Base-by-base conservation (phyloP, 2,113 vertebrate species). In the Cinclus mexicanus region DNA sequence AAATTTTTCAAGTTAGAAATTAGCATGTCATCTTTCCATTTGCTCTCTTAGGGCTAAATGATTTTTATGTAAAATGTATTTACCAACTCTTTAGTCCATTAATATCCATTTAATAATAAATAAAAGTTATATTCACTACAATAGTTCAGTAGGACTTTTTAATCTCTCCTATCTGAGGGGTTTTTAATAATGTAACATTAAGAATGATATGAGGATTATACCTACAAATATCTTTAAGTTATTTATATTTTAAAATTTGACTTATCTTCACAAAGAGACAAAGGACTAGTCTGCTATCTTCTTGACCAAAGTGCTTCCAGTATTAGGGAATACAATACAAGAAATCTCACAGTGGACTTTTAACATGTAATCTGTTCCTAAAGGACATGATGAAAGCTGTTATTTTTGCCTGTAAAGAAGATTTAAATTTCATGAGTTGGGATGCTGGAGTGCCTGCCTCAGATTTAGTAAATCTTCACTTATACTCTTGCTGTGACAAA, bases 1-100 rank as follows among this genome's bases (percentile, higher is more conserved):
- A 35, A 86, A 90, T 95, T 93, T 94, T 95, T 95, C 92, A 92
- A 63, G 39, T 93, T 90, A 80, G 76, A 83, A 93, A 96, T 94
- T 96, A 95, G 47, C 42, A 60, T 87, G 56, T 75, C 22, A 19
- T 88, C 60, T 90, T 93, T 89, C 41, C 18, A 83, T 96, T 91
- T 92, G 8, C 56, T 10, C 1, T 80, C 83, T 95, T 94, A 90
- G 61, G 63, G 76, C 42, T 57, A 88, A 96, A 78, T 88, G 5
- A 83, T 88, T 90, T 93, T 93, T 86, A 56, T 64, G 72, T 64
- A 84, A 94, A 94, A 81, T 77, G 16, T 93, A 78, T 96, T 96
- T 94, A 86, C 85, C 17, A 39, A 71, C 11, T 60, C 53, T 96
- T 83, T 81, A 86, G 39, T 88, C 41, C n/a, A 81, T 92, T 88